Evolutionary conservation across 2,113 vertebrate genomes (phyloP).

Genomic region (Deroptyus accipitrinus): DNA sequence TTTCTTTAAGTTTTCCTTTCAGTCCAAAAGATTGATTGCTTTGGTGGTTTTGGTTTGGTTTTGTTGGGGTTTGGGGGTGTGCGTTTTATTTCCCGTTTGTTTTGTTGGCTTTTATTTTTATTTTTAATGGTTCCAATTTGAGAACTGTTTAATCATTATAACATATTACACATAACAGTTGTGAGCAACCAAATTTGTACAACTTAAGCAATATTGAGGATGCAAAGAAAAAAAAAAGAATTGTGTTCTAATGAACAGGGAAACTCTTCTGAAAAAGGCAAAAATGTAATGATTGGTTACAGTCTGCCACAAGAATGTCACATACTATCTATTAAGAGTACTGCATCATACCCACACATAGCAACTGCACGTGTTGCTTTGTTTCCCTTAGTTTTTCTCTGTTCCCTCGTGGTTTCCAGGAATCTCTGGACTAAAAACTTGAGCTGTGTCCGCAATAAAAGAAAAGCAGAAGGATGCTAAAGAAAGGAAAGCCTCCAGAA

Average conservation of each 20-base stretch:
- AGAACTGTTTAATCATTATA: neutral
- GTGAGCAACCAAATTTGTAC: neutral
- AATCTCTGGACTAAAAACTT: neutral
- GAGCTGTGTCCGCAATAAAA: neutral
- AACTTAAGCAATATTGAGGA: neutral
- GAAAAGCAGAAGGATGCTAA: neutral
- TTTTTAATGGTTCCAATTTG: neutral
- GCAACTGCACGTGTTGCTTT: neutral
- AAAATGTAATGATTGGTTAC: neutral
- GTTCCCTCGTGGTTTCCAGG: neutral
- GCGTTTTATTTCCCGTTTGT: neutral
- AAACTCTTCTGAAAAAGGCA: neutral
- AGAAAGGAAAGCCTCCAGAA: neutral
- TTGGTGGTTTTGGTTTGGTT: neutral
- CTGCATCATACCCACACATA: neutral
- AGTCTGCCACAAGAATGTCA: neutral
- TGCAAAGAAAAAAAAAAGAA: neutral
- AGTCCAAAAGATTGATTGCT: neutral
- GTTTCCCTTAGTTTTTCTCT: neutral
- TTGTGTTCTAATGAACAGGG: neutral
- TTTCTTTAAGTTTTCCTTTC: neutral
- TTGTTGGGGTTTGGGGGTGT: neutral
- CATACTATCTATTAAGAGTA: neutral
- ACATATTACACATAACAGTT: neutral
- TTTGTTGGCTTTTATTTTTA: neutral